phyloP scores from a whole-genome alignment of 2,797 vertebrate genomes.

The Nannoperca australis region DNA sequence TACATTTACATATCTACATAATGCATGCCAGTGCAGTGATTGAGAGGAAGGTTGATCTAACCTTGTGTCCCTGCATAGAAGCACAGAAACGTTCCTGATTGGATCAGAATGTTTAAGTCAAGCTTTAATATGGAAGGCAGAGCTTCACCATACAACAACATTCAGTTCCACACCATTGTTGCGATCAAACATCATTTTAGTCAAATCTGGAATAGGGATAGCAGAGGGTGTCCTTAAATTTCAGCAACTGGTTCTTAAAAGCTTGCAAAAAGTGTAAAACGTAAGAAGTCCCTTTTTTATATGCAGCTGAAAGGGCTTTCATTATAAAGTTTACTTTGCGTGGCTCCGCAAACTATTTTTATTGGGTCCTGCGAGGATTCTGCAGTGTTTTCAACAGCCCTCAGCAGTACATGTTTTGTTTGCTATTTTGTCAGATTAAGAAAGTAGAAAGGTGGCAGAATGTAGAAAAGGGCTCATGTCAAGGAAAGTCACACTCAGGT shows the following conservation, averaged over 20 bases:
- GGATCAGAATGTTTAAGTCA: background rate
- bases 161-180: background rate
- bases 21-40: background rate
- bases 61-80: constrained; percentile 10
- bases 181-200: constrained; percentile 19
- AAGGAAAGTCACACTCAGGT: background rate
- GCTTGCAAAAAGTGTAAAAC: constrained; percentile 27
- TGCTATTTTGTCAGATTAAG: constrained; percentile 1
- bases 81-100: background rate
- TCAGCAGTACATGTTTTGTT: background rate
- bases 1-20: constrained; percentile 31
- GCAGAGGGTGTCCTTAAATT: constrained; percentile 23
- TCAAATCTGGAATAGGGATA: constrained; percentile 11
- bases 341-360: background rate
- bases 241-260: constrained; percentile 7
- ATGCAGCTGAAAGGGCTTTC: constrained; percentile 34
- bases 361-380: constrained; percentile 11
- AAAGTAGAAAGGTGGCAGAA: constrained; percentile 2
- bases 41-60: constrained; percentile 15
- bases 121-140: constrained; percentile 25
- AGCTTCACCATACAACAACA: background rate
- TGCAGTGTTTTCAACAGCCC: constrained; percentile 4
- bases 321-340: constrained; percentile 34
- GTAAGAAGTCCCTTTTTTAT: constrained; percentile 18
- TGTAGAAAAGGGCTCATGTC: background rate